These are phyloP conservation scores for Cloeon dipterum DNA, from an alignment of 2,888 invertebrate species.

Conservation along the genomic window DNA sequence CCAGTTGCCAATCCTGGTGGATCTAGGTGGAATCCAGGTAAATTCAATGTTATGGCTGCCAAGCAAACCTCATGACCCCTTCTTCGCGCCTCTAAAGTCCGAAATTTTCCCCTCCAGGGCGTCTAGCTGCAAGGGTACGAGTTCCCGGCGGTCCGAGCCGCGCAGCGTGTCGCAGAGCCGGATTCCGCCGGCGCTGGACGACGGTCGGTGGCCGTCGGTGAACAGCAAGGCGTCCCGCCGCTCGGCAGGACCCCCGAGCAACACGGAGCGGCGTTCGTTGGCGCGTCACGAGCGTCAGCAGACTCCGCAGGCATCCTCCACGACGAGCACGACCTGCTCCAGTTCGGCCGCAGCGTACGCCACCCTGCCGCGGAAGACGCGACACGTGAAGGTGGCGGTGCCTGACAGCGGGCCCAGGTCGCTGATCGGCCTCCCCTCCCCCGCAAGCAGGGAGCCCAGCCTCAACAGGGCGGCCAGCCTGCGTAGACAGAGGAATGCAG, in stretches of 20 bases:
- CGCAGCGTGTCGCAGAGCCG: not conserved
- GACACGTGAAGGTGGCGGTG: conserved; percentile 36
- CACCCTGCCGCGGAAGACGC: conserved; percentile 43
- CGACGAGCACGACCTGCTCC: too few relatives aligned
- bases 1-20: too few relatives aligned
- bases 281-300: conserved; percentile 8
- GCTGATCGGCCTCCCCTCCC: conserved; percentile 3
- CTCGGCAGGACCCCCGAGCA: conserved; percentile 6
- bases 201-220: conserved; percentile 43
- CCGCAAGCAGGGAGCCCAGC: conserved; percentile 12
- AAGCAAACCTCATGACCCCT: too few relatives aligned
- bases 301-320: conserved; percentile 20
- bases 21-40: too few relatives aligned
- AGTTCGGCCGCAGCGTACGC: too few relatives aligned
- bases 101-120: too few relatives aligned
- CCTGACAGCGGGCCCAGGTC: not conserved
- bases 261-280: too few relatives aligned
- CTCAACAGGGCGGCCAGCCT: conserved; percentile 13
- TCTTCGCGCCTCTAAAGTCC: too few relatives aligned
- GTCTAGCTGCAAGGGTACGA: too few relatives aligned
- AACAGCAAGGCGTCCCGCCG: conserved; percentile 17
- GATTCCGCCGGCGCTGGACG: conserved; percentile 22
- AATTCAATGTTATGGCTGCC: too few relatives aligned
- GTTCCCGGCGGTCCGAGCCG: not conserved
- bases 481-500: conserved; percentile 15